Conservation (phyloP, 2,888 invertebrate genomes). For the Nebria salina region DNA sequence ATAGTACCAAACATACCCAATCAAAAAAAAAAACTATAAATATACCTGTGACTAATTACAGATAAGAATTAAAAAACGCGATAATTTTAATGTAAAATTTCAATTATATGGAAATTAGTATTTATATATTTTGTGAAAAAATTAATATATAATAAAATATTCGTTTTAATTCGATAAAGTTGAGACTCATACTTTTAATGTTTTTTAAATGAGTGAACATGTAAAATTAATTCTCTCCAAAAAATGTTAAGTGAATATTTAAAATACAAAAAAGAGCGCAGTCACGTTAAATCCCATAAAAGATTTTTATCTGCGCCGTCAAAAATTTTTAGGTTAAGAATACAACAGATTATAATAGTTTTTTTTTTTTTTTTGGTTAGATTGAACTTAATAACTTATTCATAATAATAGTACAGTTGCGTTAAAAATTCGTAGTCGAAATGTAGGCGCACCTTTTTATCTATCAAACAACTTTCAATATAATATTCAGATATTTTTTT, state of each 20-base stretch:
- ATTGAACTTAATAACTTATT: not conserved
- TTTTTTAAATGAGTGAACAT: slow-evolving; percentile 25
- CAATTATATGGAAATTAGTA: too few relatives aligned
- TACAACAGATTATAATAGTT: slow-evolving; percentile 1
- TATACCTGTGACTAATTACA: not conserved
- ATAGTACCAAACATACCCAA: not conserved
- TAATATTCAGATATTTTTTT: slow-evolving; percentile 1
- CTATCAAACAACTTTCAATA: slow-evolving; percentile 5
- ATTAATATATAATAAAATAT: slow-evolving; percentile 6
- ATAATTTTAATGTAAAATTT: too few relatives aligned
- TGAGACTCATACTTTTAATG: slow-evolving; percentile 16
- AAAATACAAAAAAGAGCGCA: slow-evolving; percentile 31
- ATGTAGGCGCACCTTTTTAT: slow-evolving; percentile 5
- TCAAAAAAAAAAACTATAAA: not conserved
- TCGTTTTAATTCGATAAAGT: not conserved
- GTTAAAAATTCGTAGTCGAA: slow-evolving; percentile 10
- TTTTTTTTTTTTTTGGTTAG: not conserved
- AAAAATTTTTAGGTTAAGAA: not conserved
- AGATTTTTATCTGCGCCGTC: slow-evolving; percentile 3
- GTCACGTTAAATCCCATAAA: slow-evolving; percentile 22
- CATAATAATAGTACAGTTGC: not conserved
- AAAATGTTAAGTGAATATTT: slow-evolving; percentile 40
- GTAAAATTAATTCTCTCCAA: slow-evolving; percentile 38
- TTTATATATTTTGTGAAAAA: not conserved
- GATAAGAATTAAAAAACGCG: not conserved